Base-by-base conservation (phyloP, 2,113 vertebrate genomes). In the Pelecanoides urinatrix region DNA sequence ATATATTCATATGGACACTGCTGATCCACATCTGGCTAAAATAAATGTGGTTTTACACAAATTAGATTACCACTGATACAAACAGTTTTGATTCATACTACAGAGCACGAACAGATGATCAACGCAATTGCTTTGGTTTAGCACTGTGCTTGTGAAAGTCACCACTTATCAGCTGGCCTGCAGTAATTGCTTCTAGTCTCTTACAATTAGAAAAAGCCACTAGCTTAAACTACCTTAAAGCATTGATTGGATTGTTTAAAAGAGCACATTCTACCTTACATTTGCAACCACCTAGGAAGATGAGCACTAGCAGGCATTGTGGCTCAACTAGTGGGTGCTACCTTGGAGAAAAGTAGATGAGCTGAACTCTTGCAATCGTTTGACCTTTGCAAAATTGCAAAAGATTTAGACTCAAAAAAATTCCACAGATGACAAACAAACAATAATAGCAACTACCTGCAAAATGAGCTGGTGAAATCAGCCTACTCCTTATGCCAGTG, bases 1-100 rank as follows among this genome's bases (percentile, higher is more conserved):
- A 86, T 68, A 91, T 83, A 88, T 86, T 86, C 67, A 92, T 65
- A 70, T 6, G 47, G 63, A 83, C 45, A 70, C 42, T 94, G 61
- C n/a, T 85, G 86, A 94, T 92, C 71, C 58, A 65, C 74, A 90
- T 59, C 70, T 87, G 55, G 58, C 13, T 83, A 93, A 87, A 94
- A 95, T 17, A 86, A 86, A 79, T 38, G 55, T 74, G 44, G 29
- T 94, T 95, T 86, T 83, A 86, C 59, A 95, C 47, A 86, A 84
- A 80, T 53, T 44, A 84, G 38, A 47, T 63, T 89, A 80, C n/a
- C 29, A 45, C 21, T 59, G 55, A 92, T 55, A 92, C 59, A 81
- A 93, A 73, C 22, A 62, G 38, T 38, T 92, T 70, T 82, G 58
- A 71, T n/a, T 76, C 67, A 53, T 61, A 70, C 58, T 59, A 52